Evolutionary conservation across 2,113 vertebrate species (phyloP).

Genomic region (Pseudorhombus dupliciocellatus): DNA sequence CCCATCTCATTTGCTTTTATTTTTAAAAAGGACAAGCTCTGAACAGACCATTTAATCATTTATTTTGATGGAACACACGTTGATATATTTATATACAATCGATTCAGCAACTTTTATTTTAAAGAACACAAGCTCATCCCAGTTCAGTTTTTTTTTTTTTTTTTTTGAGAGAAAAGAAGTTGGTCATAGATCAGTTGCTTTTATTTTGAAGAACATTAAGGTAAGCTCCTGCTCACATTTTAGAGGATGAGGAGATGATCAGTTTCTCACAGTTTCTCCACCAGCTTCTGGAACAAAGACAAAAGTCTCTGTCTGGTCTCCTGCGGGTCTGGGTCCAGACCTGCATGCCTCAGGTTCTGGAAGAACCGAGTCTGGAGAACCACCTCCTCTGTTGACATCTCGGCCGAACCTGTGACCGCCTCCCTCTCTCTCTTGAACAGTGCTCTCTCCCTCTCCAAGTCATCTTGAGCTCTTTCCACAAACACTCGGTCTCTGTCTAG

Average conservation of each 20-base stretch:
- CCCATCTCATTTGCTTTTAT: no score
- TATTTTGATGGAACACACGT: no score
- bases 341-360: constrained; percentile 7
- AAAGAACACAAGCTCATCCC: no score
- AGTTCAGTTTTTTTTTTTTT: no score
- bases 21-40: no score
- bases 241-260: background rate
- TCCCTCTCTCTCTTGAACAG: constrained; percentile 11
- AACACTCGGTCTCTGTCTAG: constrained; percentile 7
- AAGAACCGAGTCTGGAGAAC: constrained; percentile 16
- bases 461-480: background rate
- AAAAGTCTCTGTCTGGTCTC: constrained; percentile 51
- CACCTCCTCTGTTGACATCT: constrained; percentile 20
- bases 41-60: no score
- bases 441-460: constrained; percentile 13
- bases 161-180: no score
- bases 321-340: constrained; percentile 31
- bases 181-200: no score
- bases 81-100: no score
- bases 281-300: constrained; percentile 48
- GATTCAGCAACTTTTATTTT: no score
- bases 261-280: constrained; percentile 37
- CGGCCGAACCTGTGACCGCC: background rate
- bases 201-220: no score
- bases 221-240: background rate